A percentile compares a stretch with the other conserved stretches of the same genome.
Conservation (phyloP, 1,140 invertebrate genomes). For the Macrobrachium nipponense region DNA sequence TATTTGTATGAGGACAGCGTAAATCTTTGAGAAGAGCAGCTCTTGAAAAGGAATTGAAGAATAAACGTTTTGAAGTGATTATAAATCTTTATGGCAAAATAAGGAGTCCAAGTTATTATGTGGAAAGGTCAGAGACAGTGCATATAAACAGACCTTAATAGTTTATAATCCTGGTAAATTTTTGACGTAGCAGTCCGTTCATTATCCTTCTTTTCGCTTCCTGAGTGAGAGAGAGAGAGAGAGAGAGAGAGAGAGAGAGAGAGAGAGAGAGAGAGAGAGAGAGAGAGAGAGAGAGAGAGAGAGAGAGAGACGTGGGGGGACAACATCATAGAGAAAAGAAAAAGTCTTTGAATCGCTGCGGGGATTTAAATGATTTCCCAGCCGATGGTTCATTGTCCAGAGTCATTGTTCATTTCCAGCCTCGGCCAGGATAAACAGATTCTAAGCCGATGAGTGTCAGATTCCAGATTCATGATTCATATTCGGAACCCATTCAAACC, state of each 20-base stretch:
- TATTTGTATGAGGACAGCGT: too few species aligned
- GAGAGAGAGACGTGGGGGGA: slow-evolving; percentile 15
- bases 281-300: slow-evolving; percentile 35
- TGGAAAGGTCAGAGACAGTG: too few species aligned
- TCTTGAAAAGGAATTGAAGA: too few species aligned
- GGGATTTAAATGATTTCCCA: background rate
- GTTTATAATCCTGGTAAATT: background rate
- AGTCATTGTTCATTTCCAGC: slow-evolving; percentile 33
- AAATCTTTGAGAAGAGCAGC: too few species aligned
- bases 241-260: slow-evolving; percentile 37
- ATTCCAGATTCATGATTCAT: slow-evolving; percentile 29
- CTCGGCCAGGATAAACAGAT: slow-evolving; percentile 33
- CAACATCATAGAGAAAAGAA: background rate
- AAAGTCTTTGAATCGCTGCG: slow-evolving; percentile 8
- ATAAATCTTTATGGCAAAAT: too few species aligned
- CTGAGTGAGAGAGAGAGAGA: slow-evolving; percentile 11
- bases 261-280: slow-evolving; percentile 35
- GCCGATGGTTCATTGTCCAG: background rate
- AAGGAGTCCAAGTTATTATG: too few species aligned
- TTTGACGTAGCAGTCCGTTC: background rate
- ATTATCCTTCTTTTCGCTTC: background rate
- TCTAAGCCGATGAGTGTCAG: slow-evolving; percentile 43
- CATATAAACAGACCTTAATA: too few species aligned
- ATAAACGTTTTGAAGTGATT: too few species aligned
- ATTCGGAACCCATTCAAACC: slow-evolving; percentile 18